These are phyloP conservation scores for Oenanthe oenanthe DNA, from an alignment of 2,113 vertebrate species.

Conservation along the genomic window DNA sequence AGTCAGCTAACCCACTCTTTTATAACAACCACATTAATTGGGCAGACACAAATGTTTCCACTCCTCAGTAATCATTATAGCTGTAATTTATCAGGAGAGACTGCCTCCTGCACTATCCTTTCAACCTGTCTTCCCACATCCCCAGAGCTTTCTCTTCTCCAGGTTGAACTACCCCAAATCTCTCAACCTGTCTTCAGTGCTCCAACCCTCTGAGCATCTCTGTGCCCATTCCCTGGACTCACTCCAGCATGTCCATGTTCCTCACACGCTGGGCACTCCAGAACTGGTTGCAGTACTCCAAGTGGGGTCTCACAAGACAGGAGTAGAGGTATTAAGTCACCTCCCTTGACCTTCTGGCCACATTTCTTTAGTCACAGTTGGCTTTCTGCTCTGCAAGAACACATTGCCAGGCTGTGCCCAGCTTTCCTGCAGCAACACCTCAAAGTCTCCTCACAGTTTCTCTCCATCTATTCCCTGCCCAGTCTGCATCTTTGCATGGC, in stretches of 20 bases:
- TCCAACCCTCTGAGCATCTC: not conserved
- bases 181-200: not conserved
- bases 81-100: no score
- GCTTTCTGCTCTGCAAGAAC: not conserved
- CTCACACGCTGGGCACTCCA: not conserved
- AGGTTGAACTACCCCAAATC: not conserved
- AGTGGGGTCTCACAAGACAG: not conserved
- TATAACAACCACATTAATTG: no score
- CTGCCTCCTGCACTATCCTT: no score
- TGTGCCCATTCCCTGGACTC: not conserved
- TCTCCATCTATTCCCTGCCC: not conserved
- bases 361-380: rapidly evolving
- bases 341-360: not conserved
- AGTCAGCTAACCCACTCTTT: no score
- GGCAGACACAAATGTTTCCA: no score
- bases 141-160: not conserved
- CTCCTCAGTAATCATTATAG: no score
- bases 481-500: not conserved
- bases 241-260: not conserved
- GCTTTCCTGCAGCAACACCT: not conserved
- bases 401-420: not conserved
- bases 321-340: not conserved
- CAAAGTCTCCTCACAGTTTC: not conserved
- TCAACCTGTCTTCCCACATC: no score
- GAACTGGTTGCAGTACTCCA: not conserved